Base-by-base conservation (phyloP, 2,888 invertebrate species). In the Pelosia muscerda region DNA sequence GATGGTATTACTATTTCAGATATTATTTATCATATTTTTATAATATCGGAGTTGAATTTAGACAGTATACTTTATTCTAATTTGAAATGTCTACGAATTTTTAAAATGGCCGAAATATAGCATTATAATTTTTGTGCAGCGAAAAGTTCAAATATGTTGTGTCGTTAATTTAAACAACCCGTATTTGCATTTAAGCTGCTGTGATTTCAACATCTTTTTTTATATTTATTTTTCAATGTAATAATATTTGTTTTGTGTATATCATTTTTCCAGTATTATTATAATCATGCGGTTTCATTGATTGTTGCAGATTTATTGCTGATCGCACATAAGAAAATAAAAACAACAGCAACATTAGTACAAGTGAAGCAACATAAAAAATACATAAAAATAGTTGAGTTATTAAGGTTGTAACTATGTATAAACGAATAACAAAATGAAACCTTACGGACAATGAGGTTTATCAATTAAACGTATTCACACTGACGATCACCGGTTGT, bases 401-500 rank as follows among this genome's bases (percentile, higher is more conserved):
- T n/a, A n/a, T n/a, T n/a, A n/a, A n/a, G n/a, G n/a, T n/a, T n/a
- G n/a, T n/a, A n/a, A n/a, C n/a, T n/a, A n/a, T n/a, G n/a, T n/a
- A n/a, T 28, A 31, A 31, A 31, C 10, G 10, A 31, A 10, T 31
- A 4, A 31, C 10, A 31, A 31, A 31, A 9, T 31, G 10, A 8
- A 1, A 49, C n/a, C 19, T 38, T 1, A 38, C 15, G 38, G 68
- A 65, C 65, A 22, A 66, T 10, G 34, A 11, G 2, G 11, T 34
- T 11, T 38, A 38, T 69, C 58, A 71, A 74, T 79, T 72, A 72
- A 75, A 63, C n/a, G 61, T 61, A 63, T 63, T 23, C 25, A 22
- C 26, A 54, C 57, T 42, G 15, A 22, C 22, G 22, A 58, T 23
- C 66, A 58, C 71, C 68, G 81, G 82, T 84, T 82, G 81, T 76